phyloP scores from a whole-genome alignment of 2,888 invertebrate genomes.

The Drosophila pegasa region DNA sequence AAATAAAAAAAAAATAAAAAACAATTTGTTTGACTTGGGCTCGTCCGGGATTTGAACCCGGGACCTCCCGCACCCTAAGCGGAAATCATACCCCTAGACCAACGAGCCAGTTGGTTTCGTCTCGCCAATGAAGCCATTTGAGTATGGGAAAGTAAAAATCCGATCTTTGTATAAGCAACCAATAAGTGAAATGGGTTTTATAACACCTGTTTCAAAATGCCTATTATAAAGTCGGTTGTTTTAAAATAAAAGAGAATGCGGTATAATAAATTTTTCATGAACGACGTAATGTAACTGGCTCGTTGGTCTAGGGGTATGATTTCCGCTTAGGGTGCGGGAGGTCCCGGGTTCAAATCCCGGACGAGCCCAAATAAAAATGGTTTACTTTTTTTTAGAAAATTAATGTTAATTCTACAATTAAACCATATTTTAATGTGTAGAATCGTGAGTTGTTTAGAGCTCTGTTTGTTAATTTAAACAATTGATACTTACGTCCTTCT shows the following conservation, averaged over 20 bases:
- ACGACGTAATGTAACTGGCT: rapidly evolving
- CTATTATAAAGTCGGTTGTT: not conserved
- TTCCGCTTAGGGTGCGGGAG: constrained; percentile 86
- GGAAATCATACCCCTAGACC: constrained; percentile 86
- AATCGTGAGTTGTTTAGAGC: too few relatives aligned
- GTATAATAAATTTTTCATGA: not conserved
- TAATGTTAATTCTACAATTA: too few relatives aligned
- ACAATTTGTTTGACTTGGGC: constrained; percentile 72
- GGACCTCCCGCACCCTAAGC: constrained; percentile 86
- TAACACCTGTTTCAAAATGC: not conserved
- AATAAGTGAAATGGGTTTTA: not conserved
- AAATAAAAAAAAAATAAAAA: not conserved
- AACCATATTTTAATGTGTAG: too few relatives aligned
- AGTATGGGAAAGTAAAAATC: not conserved
- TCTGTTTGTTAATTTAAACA: too few relatives aligned
- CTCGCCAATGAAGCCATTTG: constrained; percentile 16
- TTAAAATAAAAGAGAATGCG: not conserved
- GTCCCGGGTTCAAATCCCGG: constrained; percentile 85
- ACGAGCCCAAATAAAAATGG: too few relatives aligned
- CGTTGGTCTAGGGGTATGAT: constrained; percentile 83
- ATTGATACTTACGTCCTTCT: not conserved
- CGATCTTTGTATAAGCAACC: constrained; percentile 8
- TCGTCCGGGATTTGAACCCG: constrained; percentile 86
- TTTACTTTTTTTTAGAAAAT: too few relatives aligned
- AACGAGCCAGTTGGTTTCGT: constrained; percentile 73